Percentiles rank a stretch among this genome's conserved stretches.
phyloP scores from a whole-genome alignment of 2,797 vertebrate genomes.

The Mormyrops boulengeri region DNA sequence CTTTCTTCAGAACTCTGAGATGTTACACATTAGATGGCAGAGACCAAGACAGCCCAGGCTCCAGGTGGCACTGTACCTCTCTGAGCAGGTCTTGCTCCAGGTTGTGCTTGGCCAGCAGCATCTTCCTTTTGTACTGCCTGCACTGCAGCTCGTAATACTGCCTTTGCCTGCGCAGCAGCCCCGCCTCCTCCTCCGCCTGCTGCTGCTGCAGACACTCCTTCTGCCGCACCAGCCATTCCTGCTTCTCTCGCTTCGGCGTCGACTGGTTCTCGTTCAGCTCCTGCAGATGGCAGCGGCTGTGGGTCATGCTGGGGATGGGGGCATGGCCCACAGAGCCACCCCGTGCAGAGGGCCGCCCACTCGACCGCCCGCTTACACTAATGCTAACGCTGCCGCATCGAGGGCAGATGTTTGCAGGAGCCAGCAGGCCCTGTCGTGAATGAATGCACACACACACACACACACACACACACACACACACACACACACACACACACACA shows the following conservation, averaged over 20 bases:
- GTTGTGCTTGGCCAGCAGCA: conserved; percentile 80
- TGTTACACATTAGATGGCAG: not conserved
- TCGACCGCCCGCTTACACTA: not conserved
- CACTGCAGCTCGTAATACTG: conserved; percentile 86
- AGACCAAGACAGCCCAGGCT: not conserved
- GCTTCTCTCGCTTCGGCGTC: conserved; percentile 86
- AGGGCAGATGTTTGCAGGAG: not conserved
- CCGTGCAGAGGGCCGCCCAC: not conserved
- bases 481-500: too few relatives aligned
- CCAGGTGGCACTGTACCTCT: conserved; percentile 35
- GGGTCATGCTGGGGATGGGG: not conserved
- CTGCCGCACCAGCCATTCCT: conserved; percentile 86
- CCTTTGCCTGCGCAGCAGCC: conserved; percentile 76
- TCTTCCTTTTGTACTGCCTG: conserved; percentile 88
- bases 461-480: too few relatives aligned
- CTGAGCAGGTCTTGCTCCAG: conserved; percentile 74
- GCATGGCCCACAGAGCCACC: not conserved
- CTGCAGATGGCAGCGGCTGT: conserved; percentile 40
- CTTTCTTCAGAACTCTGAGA: not conserved
- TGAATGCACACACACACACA: not conserved
- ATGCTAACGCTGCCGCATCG: not conserved
- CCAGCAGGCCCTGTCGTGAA: not conserved
- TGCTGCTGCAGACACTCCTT: conserved; percentile 86
- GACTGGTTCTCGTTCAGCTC: conserved; percentile 90
- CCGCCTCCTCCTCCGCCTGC: conserved; percentile 83